These are phyloP conservation scores for Lycia hirtaria DNA, from an alignment of 2,888 invertebrate species.

Conservation along the genomic window DNA sequence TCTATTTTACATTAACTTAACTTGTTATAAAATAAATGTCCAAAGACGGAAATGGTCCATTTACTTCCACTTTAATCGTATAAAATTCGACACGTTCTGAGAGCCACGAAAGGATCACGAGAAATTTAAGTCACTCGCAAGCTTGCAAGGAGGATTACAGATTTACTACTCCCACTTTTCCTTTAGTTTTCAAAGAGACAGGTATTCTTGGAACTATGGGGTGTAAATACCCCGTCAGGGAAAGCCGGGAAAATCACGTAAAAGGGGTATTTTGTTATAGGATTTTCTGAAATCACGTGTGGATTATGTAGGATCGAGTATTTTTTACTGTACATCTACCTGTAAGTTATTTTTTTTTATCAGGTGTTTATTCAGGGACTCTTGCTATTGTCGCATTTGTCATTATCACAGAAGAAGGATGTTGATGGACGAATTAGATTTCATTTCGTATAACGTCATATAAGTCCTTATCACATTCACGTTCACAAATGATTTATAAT, in stretches of 20 bases:
- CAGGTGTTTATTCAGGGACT: too few relatives aligned
- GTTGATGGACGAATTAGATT: too few relatives aligned
- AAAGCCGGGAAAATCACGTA: conserved; percentile 20
- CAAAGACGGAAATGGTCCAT: neutral
- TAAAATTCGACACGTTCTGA: conserved; percentile 11
- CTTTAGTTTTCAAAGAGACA: conserved; percentile 24
- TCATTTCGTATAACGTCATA: too few relatives aligned
- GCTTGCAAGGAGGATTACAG: conserved; percentile 25
- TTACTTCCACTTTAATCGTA: neutral
- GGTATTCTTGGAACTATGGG: conserved; percentile 10
- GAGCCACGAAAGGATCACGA: conserved; percentile 13
- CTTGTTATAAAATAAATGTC: too few relatives aligned
- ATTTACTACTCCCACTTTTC: conserved; percentile 20
- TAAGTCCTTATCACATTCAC: too few relatives aligned
- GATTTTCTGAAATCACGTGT: neutral
- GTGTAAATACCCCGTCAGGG: conserved; percentile 9
- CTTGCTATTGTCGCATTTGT: too few relatives aligned
- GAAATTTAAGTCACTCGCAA: conserved; percentile 9
- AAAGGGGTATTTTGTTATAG: conserved; percentile 5
- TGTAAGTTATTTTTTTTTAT: neutral
- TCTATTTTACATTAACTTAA: too few relatives aligned
- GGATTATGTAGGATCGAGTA: neutral
- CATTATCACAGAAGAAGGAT: too few relatives aligned
- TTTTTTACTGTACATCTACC: neutral
- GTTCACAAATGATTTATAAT: too few relatives aligned